These are phyloP conservation scores for Homalodisca vitripennis DNA, from an alignment of 1,140 invertebrate genomes.

Conservation along the genomic window DNA sequence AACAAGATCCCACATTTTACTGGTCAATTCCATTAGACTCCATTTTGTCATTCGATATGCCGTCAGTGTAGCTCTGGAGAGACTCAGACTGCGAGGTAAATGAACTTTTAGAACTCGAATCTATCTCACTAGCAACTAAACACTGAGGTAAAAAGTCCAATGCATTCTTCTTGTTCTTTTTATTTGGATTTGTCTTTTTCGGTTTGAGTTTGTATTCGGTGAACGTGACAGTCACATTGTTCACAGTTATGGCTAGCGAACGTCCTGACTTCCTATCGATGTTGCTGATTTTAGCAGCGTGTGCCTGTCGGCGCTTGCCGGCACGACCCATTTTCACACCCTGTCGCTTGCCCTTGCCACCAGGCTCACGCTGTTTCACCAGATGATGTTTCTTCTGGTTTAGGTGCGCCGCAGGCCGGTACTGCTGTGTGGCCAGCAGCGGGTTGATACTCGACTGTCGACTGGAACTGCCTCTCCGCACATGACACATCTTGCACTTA, in stretches of 20 bases:
- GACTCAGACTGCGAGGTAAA: conserved; percentile 17
- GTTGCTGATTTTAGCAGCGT: conserved; percentile 13
- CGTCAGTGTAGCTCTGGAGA: conserved; percentile 7
- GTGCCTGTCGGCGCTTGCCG: conserved; percentile 6
- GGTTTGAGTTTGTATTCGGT: conserved; percentile 24
- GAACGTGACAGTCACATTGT: conserved; percentile 22
- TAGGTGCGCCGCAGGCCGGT: not conserved
- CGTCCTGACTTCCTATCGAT: conserved; percentile 19
- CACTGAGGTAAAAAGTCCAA: not conserved
- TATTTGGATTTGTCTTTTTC: conserved; percentile 13
- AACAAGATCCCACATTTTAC: not conserved
- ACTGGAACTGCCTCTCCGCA: conserved; percentile 18
- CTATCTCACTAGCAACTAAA: conserved; percentile 19
- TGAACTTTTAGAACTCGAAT: conserved; percentile 20
- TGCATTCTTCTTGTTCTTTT: not conserved
- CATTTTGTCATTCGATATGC: conserved; percentile 5
- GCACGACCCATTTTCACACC: not conserved
- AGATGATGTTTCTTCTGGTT: conserved; percentile 18
- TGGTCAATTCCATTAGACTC: conserved; percentile 12
- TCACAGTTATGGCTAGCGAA: conserved; percentile 16
- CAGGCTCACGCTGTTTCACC: not conserved
- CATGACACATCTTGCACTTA: conserved; percentile 28
- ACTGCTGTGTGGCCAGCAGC: conserved; percentile 13
- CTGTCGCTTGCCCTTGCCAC: not conserved
- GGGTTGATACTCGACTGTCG: conserved; percentile 15